Evolutionary conservation across 1,140 invertebrate species (phyloP).

Genomic region (Drosophila jambulina): DNA sequence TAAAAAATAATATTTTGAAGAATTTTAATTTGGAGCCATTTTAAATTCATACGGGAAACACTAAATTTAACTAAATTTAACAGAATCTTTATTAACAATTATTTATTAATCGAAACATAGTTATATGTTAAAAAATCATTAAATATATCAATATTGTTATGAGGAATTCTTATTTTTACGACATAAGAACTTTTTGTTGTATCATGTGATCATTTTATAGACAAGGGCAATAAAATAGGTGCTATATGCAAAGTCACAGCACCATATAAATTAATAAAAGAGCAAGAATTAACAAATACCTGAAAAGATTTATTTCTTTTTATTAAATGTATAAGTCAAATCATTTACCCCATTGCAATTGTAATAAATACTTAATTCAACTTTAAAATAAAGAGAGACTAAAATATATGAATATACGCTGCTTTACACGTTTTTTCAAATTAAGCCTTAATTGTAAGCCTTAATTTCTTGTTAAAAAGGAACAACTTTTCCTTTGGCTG

Average conservation of each 20-base stretch:
- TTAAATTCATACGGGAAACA: no score
- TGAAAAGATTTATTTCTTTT: no score
- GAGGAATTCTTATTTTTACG: not conserved
- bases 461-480: not conserved
- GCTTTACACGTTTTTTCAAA: not conserved
- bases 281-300: no score
- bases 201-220: slow-evolving; percentile 2
- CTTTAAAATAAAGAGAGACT: no score
- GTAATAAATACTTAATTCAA: not conserved
- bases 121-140: no score
- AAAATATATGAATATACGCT: not conserved
- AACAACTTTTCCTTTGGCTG: slow-evolving; percentile 10
- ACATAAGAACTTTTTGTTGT: not conserved
- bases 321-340: not conserved
- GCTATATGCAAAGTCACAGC: not conserved
- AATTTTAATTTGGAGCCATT: no score
- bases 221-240: not conserved
- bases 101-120: no score
- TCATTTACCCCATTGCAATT: no score
- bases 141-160: not conserved
- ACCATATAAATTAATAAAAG: not conserved
- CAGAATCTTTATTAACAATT: no score
- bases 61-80: no score
- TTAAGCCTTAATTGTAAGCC: not conserved
- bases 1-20: no score